These are phyloP conservation scores for Trematocara nigrifrons DNA, from an alignment of 2,113 vertebrate genomes.

Conservation along the genomic window DNA sequence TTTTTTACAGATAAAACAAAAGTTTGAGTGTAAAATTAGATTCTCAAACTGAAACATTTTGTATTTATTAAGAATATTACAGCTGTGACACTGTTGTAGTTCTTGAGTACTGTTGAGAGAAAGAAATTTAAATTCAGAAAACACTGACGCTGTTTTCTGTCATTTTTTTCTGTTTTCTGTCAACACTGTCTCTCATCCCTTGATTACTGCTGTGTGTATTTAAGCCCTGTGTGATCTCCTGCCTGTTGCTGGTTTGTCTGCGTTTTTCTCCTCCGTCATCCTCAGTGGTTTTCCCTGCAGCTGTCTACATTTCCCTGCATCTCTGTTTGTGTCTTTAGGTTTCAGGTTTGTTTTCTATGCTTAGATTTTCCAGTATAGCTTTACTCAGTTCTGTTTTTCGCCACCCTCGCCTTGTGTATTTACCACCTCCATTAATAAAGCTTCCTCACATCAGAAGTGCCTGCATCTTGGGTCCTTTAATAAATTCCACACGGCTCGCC, in stretches of 20 bases:
- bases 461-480: background rate
- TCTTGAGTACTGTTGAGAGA: background rate
- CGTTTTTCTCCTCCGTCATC: rapidly evolving
- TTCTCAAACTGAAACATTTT: background rate
- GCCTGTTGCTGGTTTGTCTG: no score
- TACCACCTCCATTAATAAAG: background rate
- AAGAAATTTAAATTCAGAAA: background rate
- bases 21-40: background rate
- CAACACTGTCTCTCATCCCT: no score
- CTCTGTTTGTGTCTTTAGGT: rapidly evolving
- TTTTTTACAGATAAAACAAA: background rate
- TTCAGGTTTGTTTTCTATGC: background rate
- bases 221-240: no score
- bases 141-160: background rate
- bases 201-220: no score
- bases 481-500: background rate
- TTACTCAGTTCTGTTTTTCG: rapidly evolving
- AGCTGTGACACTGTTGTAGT: background rate
- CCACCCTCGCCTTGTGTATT: background rate
- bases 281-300: background rate
- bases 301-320: background rate
- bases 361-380: background rate
- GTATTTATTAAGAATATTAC: background rate
- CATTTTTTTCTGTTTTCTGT: no score
- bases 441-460: background rate